These are phyloP conservation scores for Abscondita cerata DNA, from an alignment of 2,888 invertebrate genomes.

Conservation along the genomic window DNA sequence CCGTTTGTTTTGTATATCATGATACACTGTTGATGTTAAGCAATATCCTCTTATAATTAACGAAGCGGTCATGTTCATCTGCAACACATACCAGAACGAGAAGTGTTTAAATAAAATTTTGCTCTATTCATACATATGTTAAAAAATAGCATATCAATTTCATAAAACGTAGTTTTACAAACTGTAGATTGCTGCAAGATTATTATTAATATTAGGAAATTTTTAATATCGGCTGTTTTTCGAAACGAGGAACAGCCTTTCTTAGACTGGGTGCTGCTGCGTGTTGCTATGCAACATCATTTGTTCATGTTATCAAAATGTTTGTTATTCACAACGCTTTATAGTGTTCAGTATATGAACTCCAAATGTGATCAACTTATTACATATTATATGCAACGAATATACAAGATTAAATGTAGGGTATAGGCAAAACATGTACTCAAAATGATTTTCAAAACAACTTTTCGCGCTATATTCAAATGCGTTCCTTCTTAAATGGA, in stretches of 20 bases:
- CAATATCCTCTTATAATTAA: slow-evolving; percentile 20
- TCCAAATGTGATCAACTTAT: slow-evolving; percentile 59
- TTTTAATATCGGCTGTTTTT: slow-evolving; percentile 25
- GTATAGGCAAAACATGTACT: slow-evolving; percentile 36
- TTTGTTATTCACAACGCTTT: slow-evolving; percentile 55
- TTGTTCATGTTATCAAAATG: slow-evolving; percentile 53
- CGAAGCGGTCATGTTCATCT: slow-evolving; percentile 44
- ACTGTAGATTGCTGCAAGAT: slow-evolving; percentile 22
- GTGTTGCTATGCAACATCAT: slow-evolving; percentile 47
- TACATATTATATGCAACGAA: slow-evolving; percentile 41
- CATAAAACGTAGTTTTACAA: slow-evolving; percentile 20
- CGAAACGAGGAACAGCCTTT: slow-evolving; percentile 36
- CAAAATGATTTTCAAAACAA: slow-evolving; percentile 25
- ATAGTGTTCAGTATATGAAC: slow-evolving; percentile 61
- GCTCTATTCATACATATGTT: slow-evolving; percentile 48
- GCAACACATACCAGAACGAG: slow-evolving; percentile 25
- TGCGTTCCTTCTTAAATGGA: slow-evolving; percentile 22
- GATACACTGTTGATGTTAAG: slow-evolving; percentile 6
- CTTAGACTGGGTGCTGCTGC: slow-evolving; percentile 56
- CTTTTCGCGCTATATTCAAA: slow-evolving; percentile 25
- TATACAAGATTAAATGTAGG: slow-evolving; percentile 41
- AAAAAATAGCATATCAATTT: slow-evolving; percentile 55
- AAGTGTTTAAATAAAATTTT: slow-evolving; percentile 26
- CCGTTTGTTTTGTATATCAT: not conserved
- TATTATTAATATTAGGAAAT: slow-evolving; percentile 17